A percentile compares a stretch with the other conserved stretches of the same genome.
phyloP scores from a whole-genome alignment of 1,140 invertebrate genomes.

The Sycobia sp. region DNA sequence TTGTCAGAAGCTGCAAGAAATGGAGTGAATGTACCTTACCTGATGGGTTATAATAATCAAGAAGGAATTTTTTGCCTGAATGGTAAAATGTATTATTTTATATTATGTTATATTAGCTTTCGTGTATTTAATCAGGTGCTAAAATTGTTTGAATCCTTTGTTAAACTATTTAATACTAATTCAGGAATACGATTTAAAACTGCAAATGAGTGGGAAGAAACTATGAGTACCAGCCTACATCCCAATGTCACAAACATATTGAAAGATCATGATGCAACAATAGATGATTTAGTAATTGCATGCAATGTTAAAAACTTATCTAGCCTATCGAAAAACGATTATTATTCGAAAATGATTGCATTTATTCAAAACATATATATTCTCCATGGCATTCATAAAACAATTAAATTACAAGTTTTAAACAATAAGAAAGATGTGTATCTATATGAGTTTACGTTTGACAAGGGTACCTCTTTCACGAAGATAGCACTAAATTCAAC shows the following conservation, averaged over 20 bases:
- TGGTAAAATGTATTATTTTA: too few relatives aligned
- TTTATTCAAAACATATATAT: constrained; percentile 60
- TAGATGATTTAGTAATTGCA: constrained; percentile 35
- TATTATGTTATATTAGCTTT: too few relatives aligned
- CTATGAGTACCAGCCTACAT: constrained; percentile 28
- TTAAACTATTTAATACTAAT: too few relatives aligned
- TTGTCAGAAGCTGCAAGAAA: not conserved
- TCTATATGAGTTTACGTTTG: constrained; percentile 61
- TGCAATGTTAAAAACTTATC: constrained; percentile 50
- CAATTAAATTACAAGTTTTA: constrained; percentile 51
- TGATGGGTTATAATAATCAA: constrained; percentile 18
- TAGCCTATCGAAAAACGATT: constrained; percentile 36
- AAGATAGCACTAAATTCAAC: constrained; percentile 28
- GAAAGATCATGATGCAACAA: constrained; percentile 29
- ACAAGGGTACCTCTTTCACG: constrained; percentile 24
- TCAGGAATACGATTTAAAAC: too few relatives aligned
- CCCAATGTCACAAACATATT: constrained; percentile 10
- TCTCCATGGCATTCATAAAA: constrained; percentile 49
- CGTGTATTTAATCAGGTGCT: too few relatives aligned
- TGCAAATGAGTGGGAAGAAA: too few relatives aligned
- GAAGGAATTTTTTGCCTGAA: too few relatives aligned
- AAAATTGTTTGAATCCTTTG: too few relatives aligned
- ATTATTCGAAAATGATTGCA: constrained; percentile 49
- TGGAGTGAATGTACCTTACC: constrained; percentile 16
- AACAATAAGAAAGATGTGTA: constrained; percentile 51